A percentile compares a stretch with the other conserved stretches of the same genome.
Evolutionary conservation across 2,113 vertebrate species (phyloP).

Genomic region (Spea multiplicata): DNA sequence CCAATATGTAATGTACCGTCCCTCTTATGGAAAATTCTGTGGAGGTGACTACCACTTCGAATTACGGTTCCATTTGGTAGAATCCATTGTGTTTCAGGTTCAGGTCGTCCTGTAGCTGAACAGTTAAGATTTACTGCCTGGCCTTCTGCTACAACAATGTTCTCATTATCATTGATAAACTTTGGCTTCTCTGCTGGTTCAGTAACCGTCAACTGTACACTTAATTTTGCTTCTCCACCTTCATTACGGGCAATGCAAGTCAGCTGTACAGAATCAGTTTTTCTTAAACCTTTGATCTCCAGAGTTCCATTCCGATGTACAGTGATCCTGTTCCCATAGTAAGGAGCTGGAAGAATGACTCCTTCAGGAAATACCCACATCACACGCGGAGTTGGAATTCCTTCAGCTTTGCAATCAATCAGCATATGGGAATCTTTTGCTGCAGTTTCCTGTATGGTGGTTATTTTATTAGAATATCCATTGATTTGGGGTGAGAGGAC

Average conservation of each 20-base stretch:
- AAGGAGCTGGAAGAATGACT: constrained; percentile 79
- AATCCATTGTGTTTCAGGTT: constrained; percentile 73
- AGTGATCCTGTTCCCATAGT: constrained; percentile 74
- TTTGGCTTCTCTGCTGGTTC: constrained; percentile 63
- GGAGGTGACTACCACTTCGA: constrained; percentile 59
- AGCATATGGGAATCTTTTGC: constrained; percentile 64
- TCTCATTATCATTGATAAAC: constrained; percentile 65
- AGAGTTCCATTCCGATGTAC: constrained; percentile 87
- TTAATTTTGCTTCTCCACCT: constrained; percentile 78
- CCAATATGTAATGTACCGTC: constrained; percentile 80
- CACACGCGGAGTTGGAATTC: constrained; percentile 72
- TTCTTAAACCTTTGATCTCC: constrained; percentile 72
- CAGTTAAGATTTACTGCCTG: constrained; percentile 81
- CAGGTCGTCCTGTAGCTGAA: constrained; percentile 64
- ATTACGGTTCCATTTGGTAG: constrained; percentile 80
- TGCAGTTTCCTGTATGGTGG: constrained; percentile 62
- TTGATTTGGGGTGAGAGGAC: constrained; percentile 78
- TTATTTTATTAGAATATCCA: constrained; percentile 60
- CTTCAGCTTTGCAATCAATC: constrained; percentile 76
- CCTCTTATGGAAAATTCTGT: constrained; percentile 71
- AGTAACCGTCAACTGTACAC: constrained; percentile 72
- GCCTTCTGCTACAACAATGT: constrained; percentile 70
- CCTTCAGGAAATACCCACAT: constrained; percentile 86
- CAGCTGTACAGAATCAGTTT: constrained; percentile 71
- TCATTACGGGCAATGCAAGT: constrained; percentile 80